Evolutionary conservation across 2,113 vertebrate genomes (phyloP), one percentile per base, ranked within the genome.

Genomic region (Calyptomena viridis): DNA sequence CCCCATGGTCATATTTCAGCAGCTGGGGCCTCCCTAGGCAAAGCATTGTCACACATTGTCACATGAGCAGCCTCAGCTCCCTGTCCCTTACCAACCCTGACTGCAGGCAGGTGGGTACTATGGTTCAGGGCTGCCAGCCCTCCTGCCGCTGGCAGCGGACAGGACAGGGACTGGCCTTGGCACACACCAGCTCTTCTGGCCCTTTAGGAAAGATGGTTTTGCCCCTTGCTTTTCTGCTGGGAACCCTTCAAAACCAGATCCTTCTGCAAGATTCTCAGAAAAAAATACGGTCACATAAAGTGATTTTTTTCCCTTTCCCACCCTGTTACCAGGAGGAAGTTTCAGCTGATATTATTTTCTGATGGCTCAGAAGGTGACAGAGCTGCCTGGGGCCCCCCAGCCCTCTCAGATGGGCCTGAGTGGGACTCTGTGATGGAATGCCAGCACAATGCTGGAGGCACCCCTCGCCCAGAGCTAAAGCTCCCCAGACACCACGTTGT

Each of bases 361-460:
- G 73, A 78, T 3, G 11, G 80, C 35, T 92, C 66, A 52, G 40
- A 40, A 79, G 25, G 75, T 52, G 77, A 60, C 23, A 56, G 73
- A 23, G 39, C 80, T 87, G 46, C 58, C 39, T 4, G 15, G 6
- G 20, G 9, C 5, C 42, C 53, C 28, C 18, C 59, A 64, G 58
- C 12, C 53, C 35, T 64, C 76, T 52, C 0, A 2, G 58, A 63
- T 1, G 22, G 73, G 55, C 40, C 60, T 1, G 3, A 68, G 58
- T 0, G 0, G 66, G 90, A 63, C 66, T 12, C 56, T 3, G 5
- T 0, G 6, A 14, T 0, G 6, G 63, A 59, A 69, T 35, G 46
- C 35, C 55, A 76, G 67, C 59, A 28, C 2, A 0, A 9, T 3
- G 13, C 93, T 42, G 39, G 24, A 42, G 50, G 66, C 85, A 76